Evolutionary conservation across 2,113 vertebrate species (phyloP), one percentile per base, ranked within the genome.

Genomic region (Pristiophorus japonicus): DNA sequence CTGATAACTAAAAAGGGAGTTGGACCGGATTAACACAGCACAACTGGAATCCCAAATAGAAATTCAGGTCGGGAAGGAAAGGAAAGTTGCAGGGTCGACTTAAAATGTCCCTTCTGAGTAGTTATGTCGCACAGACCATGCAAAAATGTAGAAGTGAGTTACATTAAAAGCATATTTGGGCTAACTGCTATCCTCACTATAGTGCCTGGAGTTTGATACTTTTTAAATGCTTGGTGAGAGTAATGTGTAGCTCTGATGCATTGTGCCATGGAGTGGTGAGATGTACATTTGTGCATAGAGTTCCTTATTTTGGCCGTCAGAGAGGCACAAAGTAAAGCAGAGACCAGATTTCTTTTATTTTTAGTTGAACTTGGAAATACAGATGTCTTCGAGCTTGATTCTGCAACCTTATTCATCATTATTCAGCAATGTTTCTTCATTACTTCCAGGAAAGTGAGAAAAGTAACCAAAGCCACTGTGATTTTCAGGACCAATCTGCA

Each of bases 401-500:
- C 62, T 42, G 20, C 20, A 42, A 55, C 20, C 10, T 27, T 30
- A 67, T 66, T 24, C 34, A 51, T 51, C 24, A 66, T 94, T n/a
- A 63, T 92, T 27, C 14, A 92, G 90, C 59, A 92, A 38, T 91
- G 14, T 92, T 94, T 90, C 51, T 94, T 94, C 8, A 90, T 90
- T 34, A 45, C 63, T 94, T 73, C 24, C 93, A 94, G 93, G 93
- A 94, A 70, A 94, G 24, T 94, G 93, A 94, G 42, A 94, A 94
- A 70, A 94, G 66, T 67, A 94, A 94, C 93, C 93, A 94, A 94
- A 94, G 93, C 45, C 66, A 94, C 93, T 94, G 65, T 94, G 63
- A 94, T 73, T 73, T 94, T 70, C 96, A 96, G 96, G 12, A 97
- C 96, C 96, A 96, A 95, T 96, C 96, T 18, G 97, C 97, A 96